Evolutionary conservation across 2,113 vertebrate genomes (phyloP).

Genomic region (Aptenodytes patagonicus): DNA sequence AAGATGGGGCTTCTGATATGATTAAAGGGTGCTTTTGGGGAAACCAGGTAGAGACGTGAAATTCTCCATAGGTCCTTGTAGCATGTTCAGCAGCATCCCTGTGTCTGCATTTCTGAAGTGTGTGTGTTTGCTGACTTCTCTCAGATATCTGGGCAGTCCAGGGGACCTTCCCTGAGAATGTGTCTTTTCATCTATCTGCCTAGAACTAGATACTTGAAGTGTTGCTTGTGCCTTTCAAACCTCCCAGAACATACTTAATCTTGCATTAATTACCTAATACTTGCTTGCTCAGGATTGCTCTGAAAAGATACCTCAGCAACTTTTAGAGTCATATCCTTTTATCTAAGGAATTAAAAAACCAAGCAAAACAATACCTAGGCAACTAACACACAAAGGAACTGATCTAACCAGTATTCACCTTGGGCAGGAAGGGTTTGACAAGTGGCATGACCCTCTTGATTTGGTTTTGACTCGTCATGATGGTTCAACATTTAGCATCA

Average conservation of each 20-base stretch:
- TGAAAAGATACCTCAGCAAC: background rate
- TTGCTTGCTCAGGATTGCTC: background rate
- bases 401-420: background rate
- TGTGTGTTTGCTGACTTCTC: background rate
- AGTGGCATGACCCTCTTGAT: background rate
- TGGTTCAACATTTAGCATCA: background rate
- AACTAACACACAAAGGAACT: background rate
- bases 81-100: background rate
- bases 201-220: background rate
- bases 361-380: background rate
- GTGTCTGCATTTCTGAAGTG: background rate
- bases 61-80: background rate
- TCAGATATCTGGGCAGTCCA: background rate
- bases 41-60: background rate
- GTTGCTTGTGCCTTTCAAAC: background rate
- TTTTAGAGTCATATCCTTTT: background rate
- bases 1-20: background rate
- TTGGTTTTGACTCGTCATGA: rapidly evolving
- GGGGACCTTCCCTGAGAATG: background rate
- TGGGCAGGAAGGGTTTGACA: background rate
- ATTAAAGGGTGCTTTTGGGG: background rate
- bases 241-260: background rate
- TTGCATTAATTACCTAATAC: background rate
- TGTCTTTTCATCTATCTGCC: background rate
- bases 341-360: background rate